These are phyloP conservation scores for Orthosia cruda DNA, from an alignment of 2,888 invertebrate species.

Conservation along the genomic window DNA sequence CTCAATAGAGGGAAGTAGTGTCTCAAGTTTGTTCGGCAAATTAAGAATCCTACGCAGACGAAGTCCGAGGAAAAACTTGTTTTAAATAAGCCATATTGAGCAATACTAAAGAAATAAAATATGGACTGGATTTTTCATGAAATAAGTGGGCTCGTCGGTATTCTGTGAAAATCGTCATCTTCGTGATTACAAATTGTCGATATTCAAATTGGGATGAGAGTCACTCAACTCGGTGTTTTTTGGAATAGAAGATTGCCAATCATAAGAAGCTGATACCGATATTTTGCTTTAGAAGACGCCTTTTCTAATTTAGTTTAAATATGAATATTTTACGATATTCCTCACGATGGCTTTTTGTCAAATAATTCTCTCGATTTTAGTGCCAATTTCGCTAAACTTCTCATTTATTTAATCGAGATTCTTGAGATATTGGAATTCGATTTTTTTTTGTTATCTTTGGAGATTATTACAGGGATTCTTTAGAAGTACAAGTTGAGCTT, in stretches of 20 bases:
- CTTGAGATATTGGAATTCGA: slow-evolving; percentile 2
- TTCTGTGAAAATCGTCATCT: slow-evolving; percentile 14
- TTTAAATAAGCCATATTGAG: slow-evolving; percentile 69
- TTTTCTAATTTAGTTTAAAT: slow-evolving; percentile 18
- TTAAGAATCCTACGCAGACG: too few relatives aligned
- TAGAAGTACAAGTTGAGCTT: neutral
- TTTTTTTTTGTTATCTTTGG: slow-evolving; percentile 7
- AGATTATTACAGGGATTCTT: slow-evolving; percentile 25
- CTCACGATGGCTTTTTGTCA: neutral
- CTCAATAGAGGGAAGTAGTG: neutral
- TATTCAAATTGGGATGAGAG: slow-evolving; percentile 56
- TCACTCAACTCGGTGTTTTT: slow-evolving; percentile 33
- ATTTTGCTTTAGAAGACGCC: neutral
- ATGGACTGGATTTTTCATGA: slow-evolving; percentile 26
- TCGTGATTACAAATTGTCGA: slow-evolving; percentile 57
- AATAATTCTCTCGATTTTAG: slow-evolving; percentile 12
- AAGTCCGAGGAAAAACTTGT: neutral
- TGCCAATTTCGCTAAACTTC: neutral
- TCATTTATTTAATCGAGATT: slow-evolving; percentile 15
- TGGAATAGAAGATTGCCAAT: slow-evolving; percentile 52
- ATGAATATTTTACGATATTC: neutral
- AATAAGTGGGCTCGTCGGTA: slow-evolving; percentile 26
- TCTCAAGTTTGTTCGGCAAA: too few relatives aligned
- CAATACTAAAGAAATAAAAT: slow-evolving; percentile 52
- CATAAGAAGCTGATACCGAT: slow-evolving; percentile 16